Conservation (phyloP, 2,113 vertebrate genomes). For the Platanista minor region DNA sequence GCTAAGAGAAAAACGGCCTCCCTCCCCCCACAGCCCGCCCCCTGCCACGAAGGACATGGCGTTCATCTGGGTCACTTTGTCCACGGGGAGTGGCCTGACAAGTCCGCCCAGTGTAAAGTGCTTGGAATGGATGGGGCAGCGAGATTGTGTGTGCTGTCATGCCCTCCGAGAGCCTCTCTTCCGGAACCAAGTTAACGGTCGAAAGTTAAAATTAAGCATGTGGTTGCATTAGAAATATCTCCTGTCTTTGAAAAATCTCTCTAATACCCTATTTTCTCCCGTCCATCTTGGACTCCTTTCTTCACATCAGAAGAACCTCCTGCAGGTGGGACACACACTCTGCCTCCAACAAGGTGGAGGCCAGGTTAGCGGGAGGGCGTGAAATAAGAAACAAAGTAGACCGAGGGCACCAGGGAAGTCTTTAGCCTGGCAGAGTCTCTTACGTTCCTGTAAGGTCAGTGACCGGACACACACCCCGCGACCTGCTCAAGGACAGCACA, state of each 20-base stretch:
- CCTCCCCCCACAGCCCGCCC: rapidly evolving
- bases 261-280: neutral
- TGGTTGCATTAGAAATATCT: neutral
- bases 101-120: neutral
- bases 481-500: neutral
- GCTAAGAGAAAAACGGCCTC: neutral
- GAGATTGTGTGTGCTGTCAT: neutral
- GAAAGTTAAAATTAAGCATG: neutral
- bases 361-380: neutral
- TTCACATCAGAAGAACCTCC: too few species aligned
- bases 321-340: neutral
- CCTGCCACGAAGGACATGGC: neutral
- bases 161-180: neutral
- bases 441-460: neutral
- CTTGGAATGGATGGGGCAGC: neutral
- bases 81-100: neutral
- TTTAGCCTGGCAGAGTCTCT: neutral
- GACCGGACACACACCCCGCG: neutral
- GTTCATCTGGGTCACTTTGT: neutral
- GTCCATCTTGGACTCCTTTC: neutral
- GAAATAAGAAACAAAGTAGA: neutral
- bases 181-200: neutral
- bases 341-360: neutral
- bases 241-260: neutral
- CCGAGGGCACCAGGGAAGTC: neutral